These are phyloP conservation scores for Suillia variegata DNA, from an alignment of 2,888 invertebrate species.

Conservation along the genomic window DNA sequence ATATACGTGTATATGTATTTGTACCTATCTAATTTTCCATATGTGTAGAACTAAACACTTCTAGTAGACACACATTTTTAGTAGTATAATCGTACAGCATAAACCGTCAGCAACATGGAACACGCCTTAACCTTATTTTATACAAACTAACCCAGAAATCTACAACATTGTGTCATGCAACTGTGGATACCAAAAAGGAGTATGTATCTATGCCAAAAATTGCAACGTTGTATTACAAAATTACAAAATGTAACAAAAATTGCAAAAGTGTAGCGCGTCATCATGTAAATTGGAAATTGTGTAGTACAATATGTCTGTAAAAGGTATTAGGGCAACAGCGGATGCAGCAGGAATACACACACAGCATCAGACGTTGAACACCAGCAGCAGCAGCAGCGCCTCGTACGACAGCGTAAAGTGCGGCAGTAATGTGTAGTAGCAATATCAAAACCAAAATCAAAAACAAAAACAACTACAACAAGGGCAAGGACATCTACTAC, in stretches of 20 bases:
- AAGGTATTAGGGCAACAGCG: constrained; percentile 51
- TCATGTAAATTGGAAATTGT: constrained; percentile 37
- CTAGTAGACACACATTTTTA: too few relatives aligned
- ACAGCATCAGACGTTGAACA: background rate
- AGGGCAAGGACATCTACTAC: background rate
- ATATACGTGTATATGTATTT: too few relatives aligned
- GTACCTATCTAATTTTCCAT: too few relatives aligned
- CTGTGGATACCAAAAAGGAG: too few relatives aligned
- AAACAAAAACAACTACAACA: background rate
- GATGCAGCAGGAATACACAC: background rate
- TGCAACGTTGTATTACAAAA: background rate
- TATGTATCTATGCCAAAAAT: too few relatives aligned
- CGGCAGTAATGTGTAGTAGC: background rate
- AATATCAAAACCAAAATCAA: background rate
- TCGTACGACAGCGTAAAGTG: background rate
- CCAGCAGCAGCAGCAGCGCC: background rate
- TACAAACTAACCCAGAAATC: too few relatives aligned
- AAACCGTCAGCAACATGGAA: too few relatives aligned
- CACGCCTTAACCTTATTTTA: too few relatives aligned
- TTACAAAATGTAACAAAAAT: background rate
- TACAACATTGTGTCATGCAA: too few relatives aligned
- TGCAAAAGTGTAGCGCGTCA: background rate
- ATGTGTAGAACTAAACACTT: too few relatives aligned
- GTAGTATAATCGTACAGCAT: too few relatives aligned
- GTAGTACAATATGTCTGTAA: constrained; percentile 56